Base-by-base conservation (phyloP, 2,888 invertebrate genomes). In the Leucophora obtusa region DNA sequence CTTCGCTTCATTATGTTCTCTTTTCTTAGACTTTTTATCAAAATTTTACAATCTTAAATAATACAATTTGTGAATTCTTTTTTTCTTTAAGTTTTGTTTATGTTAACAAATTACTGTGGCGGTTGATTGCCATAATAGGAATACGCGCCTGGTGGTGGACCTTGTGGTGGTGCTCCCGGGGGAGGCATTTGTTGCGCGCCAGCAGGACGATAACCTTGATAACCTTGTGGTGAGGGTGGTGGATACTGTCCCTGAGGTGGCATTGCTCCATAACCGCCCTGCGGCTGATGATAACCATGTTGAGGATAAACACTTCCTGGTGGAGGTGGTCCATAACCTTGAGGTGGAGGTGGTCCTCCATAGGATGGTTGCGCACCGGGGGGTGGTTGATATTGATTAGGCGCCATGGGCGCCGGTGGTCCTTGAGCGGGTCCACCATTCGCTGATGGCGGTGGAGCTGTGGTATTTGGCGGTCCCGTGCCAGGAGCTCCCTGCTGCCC, bases 91-190 rank as follows among this genome's bases (percentile, higher is more conserved):
- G 38, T 7, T 58, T 58, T 15, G 17, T 51, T 1, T 38, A 62
- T 60, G 17, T 38, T 35, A 53, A 28, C 18, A 21, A 60, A 69
- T 87, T 87, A 89, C 84, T 90, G 90, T 38, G 95, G 95, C 80
- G 96, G 96, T 86, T 96, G 95, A 87, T 95, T 95, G 65, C 95
- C 93, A 87, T 95, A 96, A 89, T 95, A 96, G 50, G 95, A 93
- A 87, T 96, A 96, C 78, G 93, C 93, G 75, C 94, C 94, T 83
- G 95, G 94, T 7, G 95, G 94, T 28, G 89, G 89, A 53, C 89
- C 89, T 74, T 89, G 89, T 4, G 88, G 87, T 53, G 87, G 86
- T 4, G 89, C 87, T 4, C 92, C 92, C 5, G 93, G 92, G 2
- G 92, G 92, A 87, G 92, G 92, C 85, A 92, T 92, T 66, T 92